Evolutionary conservation across 2,113 vertebrate genomes (phyloP).

Genomic region (Chaetodon auriga): DNA sequence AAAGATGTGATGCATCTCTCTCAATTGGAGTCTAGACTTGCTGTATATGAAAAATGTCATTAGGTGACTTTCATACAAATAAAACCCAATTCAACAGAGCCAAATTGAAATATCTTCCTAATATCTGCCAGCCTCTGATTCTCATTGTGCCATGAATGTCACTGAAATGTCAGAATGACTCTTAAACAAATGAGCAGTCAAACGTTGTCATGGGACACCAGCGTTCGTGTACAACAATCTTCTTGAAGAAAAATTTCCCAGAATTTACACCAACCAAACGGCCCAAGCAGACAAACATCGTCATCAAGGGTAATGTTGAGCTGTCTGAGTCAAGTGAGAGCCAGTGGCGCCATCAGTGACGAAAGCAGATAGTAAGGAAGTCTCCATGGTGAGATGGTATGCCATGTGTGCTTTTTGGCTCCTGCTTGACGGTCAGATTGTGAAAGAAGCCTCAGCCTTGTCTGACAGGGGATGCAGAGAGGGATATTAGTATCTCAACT

Average conservation of each 20-base stretch:
- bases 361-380: conserved; percentile 27
- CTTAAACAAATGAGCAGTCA: conserved; percentile 35
- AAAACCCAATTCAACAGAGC: too few species aligned
- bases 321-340: conserved; percentile 22
- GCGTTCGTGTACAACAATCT: conserved; percentile 48
- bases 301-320: conserved; percentile 28
- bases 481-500: not conserved
- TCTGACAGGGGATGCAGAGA: not conserved
- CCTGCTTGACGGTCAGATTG: not conserved
- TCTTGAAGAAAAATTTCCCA: conserved; percentile 9
- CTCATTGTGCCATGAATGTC: not conserved
- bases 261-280: conserved; percentile 51
- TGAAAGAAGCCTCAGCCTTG: conserved; percentile 29
- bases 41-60: too few species aligned
- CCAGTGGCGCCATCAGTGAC: conserved; percentile 52
- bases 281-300: conserved; percentile 59
- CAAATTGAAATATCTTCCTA: not conserved
- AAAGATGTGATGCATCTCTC: too few species aligned
- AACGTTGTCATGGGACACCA: conserved; percentile 62
- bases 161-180: conserved; percentile 23
- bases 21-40: too few species aligned
- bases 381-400: conserved; percentile 62
- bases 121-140: not conserved
- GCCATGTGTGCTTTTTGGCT: conserved; percentile 35
- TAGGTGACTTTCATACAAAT: too few species aligned